phyloP scores from a whole-genome alignment of 2,888 invertebrate genomes.

The Geotrupes spiniger region DNA sequence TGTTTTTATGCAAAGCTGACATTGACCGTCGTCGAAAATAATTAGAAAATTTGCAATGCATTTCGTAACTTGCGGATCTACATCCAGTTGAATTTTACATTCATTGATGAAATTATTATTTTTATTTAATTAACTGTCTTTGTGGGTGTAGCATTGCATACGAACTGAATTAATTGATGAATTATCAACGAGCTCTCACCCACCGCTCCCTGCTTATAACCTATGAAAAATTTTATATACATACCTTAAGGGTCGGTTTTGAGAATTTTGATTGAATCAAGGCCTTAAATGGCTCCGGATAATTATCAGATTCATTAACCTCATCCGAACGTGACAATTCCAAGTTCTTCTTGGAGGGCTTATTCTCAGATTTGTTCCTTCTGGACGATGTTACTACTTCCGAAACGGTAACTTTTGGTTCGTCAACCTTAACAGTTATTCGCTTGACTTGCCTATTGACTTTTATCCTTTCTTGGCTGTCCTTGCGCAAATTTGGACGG shows the following conservation, averaged over 20 bases:
- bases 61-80: too few relatives aligned
- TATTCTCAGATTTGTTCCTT: slow-evolving; percentile 34
- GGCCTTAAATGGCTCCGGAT: slow-evolving; percentile 65
- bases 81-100: too few relatives aligned
- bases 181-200: too few relatives aligned
- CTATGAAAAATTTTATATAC: too few relatives aligned
- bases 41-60: too few relatives aligned
- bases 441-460: slow-evolving; percentile 11
- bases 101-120: too few relatives aligned
- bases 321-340: slow-evolving; percentile 45
- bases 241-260: slow-evolving; percentile 13
- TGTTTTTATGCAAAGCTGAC: too few relatives aligned
- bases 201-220: too few relatives aligned
- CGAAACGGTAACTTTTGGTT: slow-evolving; percentile 6
- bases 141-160: too few relatives aligned
- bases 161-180: too few relatives aligned
- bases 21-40: too few relatives aligned
- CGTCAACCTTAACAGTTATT: slow-evolving; percentile 22
- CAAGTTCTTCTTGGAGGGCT: slow-evolving; percentile 27
- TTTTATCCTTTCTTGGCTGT: slow-evolving; percentile 6
- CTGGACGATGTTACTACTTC: slow-evolving; percentile 24
- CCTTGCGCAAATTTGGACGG: slow-evolving; percentile 23
- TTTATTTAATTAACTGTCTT: too few relatives aligned
- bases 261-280: slow-evolving; percentile 58
- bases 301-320: slow-evolving; percentile 61